Evolutionary conservation across 2,888 invertebrate species (phyloP), one percentile per base, ranked within the genome.

Genomic region (Ichneumon xanthorius): DNA sequence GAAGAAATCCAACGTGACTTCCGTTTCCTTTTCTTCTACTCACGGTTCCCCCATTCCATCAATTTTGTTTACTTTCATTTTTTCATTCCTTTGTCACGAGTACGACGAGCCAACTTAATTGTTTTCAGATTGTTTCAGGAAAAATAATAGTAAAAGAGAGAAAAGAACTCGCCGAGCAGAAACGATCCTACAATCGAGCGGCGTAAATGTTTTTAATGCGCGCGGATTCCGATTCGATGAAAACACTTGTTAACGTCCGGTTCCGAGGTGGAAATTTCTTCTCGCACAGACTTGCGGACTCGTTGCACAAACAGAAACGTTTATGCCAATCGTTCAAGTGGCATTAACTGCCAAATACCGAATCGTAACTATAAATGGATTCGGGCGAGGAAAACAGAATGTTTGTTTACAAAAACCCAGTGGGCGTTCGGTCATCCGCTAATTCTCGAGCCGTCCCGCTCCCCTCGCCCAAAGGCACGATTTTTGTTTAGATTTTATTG

Each of bases 261-360:
- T 33, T 6, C 33, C 30, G 16, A 30, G 6, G 63, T 63, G 16
- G 33, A 16, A 63, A 63, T 63, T 63, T 63, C 30, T 63, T 33
- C 63, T 33, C 63, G n/a, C 63, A 30, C 30, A 0, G 16, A 16
- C 9, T 61, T 16, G 63, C 63, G 33, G 30, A 63, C 33, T 33
- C 63, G 63, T 63, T 63, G 30, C 33, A 33, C 63, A 63, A 63
- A 63, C 63, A 33, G 33, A 72, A 85, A 33, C 68, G 68, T 72
- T 84, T 67, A 75, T 73, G 81, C 76, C 81, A 81, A 73, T 85
- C 77, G 63, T 77, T 70, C 55, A 37, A 73, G 33, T 65, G 48
- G 84, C 61, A 61, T 78, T 81, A 61, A 78, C 77, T 85, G 84
- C 84, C 84, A 85, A 85, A 77, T 78, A 67, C 70, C 55, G 50